Evolutionary conservation across 2,888 invertebrate genomes (phyloP).

Genomic region (Agrilus biguttatus): DNA sequence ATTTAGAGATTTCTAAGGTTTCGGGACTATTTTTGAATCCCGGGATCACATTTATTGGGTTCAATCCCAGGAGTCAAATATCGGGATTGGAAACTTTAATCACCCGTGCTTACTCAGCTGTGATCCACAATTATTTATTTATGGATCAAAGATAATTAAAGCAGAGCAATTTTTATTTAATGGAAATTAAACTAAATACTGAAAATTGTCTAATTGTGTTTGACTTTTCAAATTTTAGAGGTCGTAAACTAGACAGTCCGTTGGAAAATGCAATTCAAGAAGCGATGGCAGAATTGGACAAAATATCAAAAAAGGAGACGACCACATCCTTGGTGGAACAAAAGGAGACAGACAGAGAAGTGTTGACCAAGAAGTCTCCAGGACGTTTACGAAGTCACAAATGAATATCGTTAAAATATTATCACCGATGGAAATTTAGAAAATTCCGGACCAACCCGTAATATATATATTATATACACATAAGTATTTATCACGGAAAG

Average conservation of each 20-base stretch:
- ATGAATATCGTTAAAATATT: slow-evolving; percentile 9
- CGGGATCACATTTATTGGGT: no score
- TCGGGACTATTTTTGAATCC: no score
- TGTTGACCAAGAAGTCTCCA: slow-evolving; percentile 24
- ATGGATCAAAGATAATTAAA: no score
- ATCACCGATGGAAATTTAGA: slow-evolving; percentile 13
- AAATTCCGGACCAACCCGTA: slow-evolving; percentile 26
- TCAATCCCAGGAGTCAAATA: no score
- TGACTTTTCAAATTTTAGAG: slow-evolving; percentile 41
- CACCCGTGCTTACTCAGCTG: no score
- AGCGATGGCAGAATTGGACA: slow-evolving; percentile 80
- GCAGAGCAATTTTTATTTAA: no score
- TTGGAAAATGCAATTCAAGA: slow-evolving; percentile 86
- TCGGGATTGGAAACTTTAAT: no score
- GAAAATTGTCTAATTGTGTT: no score
- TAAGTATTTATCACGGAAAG: slow-evolving; percentile 6
- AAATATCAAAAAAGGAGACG: slow-evolving; percentile 34
- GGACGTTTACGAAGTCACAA: slow-evolving; percentile 34
- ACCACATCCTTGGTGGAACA: slow-evolving; percentile 17
- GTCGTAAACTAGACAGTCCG: slow-evolving; percentile 82
- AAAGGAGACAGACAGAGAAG: slow-evolving; percentile 7
- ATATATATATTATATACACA: slow-evolving; percentile 17
- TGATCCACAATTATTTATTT: no score
- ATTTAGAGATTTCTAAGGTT: no score
- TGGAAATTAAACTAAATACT: no score